Base-by-base conservation (phyloP, 2,113 vertebrate genomes). In the Ceyx margarethae region DNA sequence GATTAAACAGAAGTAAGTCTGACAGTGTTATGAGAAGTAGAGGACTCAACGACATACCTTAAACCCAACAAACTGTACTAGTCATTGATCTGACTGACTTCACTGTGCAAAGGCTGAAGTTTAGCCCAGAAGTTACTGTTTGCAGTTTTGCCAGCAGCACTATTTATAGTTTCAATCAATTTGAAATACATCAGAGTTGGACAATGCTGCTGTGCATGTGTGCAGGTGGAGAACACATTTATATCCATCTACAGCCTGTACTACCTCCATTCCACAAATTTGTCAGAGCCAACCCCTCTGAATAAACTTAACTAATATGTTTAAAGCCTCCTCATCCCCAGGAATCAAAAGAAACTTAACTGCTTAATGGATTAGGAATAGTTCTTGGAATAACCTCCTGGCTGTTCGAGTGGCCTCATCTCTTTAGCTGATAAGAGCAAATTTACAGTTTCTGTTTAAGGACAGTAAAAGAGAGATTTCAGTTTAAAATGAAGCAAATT, bases 161-260 rank as follows among this genome's bases (percentile, higher is more conserved):
- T 96, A 94, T 96, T 94, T 96, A 95, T 95, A 96, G 91, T 91
- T 94, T 94, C 89, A 95, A 94, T 90, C 91, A 91, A n/a, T 86
- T 77, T 96, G 81, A 93, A 94, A 95, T 95, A 86, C 93, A 90
- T 93, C 89, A 87, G 89, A 92, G 85, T 85, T 92, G 86, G 85
- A 93, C 69, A 94, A 84, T 73, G 81, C 93, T 95, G 90, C 80
- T 93, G 74, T 95, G 83, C 93, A 77, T 85, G 67, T 92, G 87
- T 84, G 50, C 96, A 97, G 95, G 96, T 97, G 96, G 94, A 95
- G 92, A 96, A 93, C 87, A 94, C 73, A 76, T 95, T 91, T 81
- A 16, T 65, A 94, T 94, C 75, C 66, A 78, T 78, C 87, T n/a
- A 82, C 80, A 79, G 76, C 20, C 56, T 72, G 20, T 51, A 69